Evolutionary conservation across 2,888 invertebrate species (phyloP).

Genomic region (Chrysolina oricalcia): DNA sequence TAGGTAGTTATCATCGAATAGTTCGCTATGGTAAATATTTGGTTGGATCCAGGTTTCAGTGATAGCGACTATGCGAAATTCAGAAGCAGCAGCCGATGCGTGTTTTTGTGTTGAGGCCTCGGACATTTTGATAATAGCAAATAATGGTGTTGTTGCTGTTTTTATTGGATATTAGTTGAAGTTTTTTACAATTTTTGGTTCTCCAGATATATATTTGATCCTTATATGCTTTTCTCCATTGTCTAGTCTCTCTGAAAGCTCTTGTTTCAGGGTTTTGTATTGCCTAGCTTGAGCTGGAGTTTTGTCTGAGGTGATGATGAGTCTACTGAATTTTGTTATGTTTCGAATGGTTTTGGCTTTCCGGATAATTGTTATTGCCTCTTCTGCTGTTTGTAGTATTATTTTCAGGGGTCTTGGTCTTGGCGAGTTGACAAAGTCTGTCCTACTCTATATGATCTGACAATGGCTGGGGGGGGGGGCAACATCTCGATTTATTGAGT

Average conservation of each 20-base stretch:
- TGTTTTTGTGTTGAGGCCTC: background rate
- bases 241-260: background rate
- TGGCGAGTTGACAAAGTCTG: background rate
- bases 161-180: background rate
- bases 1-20: background rate
- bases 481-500: background rate
- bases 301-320: background rate
- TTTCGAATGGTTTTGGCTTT: background rate
- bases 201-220: background rate
- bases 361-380: background rate
- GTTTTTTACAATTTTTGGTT: background rate
- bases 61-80: background rate
- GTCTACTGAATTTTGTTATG: background rate
- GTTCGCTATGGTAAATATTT: background rate
- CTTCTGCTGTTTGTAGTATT: background rate
- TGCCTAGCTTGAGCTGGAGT: background rate
- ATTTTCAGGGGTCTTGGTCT: background rate
- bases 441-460: background rate
- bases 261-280: constrained; percentile 9
- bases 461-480: background rate
- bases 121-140: background rate
- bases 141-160: background rate
- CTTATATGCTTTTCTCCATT: background rate
- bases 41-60: constrained; percentile 14
- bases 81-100: no score